phyloP scores from a whole-genome alignment of 1,140 invertebrate genomes.

The Zophobas atratus region DNA sequence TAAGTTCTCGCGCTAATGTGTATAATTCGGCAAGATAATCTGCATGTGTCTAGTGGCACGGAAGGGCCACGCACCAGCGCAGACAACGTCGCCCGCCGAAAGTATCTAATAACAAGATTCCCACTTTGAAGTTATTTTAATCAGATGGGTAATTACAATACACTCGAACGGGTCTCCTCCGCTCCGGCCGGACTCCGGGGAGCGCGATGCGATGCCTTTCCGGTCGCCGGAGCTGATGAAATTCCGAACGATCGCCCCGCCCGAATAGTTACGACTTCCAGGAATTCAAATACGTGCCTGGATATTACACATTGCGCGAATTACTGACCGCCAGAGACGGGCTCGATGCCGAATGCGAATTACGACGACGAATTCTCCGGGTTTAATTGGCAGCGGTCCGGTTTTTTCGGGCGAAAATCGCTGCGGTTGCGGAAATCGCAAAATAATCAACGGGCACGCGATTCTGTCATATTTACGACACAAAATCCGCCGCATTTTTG shows the following conservation, averaged over 20 bases:
- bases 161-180: constrained; percentile 62
- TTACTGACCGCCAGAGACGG: constrained; percentile 52
- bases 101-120: constrained; percentile 66
- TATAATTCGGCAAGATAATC: constrained; percentile 26
- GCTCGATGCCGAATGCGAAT: background rate
- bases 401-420: no score
- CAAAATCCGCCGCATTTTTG: no score
- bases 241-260: constrained; percentile 66
- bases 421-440: no score
- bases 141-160: constrained; percentile 66
- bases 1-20: constrained; percentile 9
- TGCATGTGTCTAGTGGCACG: constrained; percentile 35
- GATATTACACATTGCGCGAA: constrained; percentile 67
- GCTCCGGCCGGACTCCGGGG: constrained; percentile 26
- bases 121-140: constrained; percentile 67
- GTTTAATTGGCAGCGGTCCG: background rate
- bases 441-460: no score
- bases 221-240: constrained; percentile 67
- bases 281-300: constrained; percentile 67
- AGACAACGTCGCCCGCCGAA: constrained; percentile 43
- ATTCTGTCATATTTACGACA: no score
- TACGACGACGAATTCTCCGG: background rate
- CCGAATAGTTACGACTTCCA: constrained; percentile 67
- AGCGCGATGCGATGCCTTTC: constrained; percentile 61
- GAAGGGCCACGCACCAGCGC: constrained; percentile 36